Percentiles rank a stretch among this genome's conserved stretches.
Conservation (phyloP, 2,888 invertebrate species). For the Calameuta pallipes region DNA sequence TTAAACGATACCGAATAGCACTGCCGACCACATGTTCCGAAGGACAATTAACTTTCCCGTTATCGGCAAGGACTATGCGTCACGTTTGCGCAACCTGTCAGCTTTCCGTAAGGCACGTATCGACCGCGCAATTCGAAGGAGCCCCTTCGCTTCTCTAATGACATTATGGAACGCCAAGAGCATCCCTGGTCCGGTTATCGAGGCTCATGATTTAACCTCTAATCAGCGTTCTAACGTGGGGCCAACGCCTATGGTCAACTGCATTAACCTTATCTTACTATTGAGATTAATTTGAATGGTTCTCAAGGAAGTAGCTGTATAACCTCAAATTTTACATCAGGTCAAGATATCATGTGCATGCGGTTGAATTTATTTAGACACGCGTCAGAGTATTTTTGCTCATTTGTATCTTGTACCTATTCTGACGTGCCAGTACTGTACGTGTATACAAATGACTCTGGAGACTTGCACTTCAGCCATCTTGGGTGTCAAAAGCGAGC, state of each 20-base stretch:
- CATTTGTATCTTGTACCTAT: not conserved
- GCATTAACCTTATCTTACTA: not conserved
- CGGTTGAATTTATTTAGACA: not conserved
- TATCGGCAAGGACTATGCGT: not conserved
- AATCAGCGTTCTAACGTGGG: not conserved
- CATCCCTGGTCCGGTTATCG: not conserved
- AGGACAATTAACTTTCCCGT: not conserved
- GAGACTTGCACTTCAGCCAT: slow-evolving; percentile 29
- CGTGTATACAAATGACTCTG: not conserved
- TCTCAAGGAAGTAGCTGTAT: not conserved
- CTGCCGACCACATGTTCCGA: not conserved
- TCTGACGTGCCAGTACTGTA: not conserved
- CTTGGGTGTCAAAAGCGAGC: slow-evolving; percentile 43
- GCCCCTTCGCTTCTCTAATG: not conserved
- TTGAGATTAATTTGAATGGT: not conserved
- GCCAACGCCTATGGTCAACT: not conserved
- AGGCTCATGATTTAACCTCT: not conserved
- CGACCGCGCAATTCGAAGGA: not conserved
- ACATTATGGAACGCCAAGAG: not conserved
- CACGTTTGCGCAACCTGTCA: not conserved
- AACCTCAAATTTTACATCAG: not conserved
- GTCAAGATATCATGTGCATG: not conserved
- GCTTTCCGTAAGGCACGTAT: not conserved
- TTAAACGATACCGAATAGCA: not conserved
- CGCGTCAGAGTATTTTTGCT: not conserved